Evolutionary conservation across 2,113 vertebrate species (phyloP).

Genomic region (Scolopax mira): DNA sequence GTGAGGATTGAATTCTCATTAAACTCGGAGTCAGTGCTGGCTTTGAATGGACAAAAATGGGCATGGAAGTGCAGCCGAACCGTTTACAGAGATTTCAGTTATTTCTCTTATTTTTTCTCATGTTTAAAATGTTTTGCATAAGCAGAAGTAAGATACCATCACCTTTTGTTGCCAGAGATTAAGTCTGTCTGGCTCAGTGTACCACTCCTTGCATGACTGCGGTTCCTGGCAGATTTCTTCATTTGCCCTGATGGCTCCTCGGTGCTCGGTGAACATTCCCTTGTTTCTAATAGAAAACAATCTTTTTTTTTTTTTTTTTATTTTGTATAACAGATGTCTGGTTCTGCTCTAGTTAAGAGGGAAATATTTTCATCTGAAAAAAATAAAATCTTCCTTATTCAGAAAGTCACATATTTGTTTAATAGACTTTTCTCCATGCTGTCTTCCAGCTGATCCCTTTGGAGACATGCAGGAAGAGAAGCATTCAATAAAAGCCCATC

Average conservation of each 20-base stretch:
- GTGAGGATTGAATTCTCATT: neutral
- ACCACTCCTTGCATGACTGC: accelerated
- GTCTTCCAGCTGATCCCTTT: neutral
- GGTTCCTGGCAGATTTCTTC: neutral
- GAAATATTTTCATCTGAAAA: neutral
- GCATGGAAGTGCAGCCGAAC: neutral
- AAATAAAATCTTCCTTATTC: neutral
- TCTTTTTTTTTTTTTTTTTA: neutral
- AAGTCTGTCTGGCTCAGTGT: neutral
- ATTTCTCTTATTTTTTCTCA: neutral
- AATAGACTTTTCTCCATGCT: neutral
- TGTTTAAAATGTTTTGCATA: neutral
- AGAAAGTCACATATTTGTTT: neutral
- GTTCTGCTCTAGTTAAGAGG: neutral
- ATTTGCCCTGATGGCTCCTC: neutral
- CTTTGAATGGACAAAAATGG: neutral
- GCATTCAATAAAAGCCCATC: neutral
- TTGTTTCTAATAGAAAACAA: neutral
- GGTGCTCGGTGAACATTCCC: neutral
- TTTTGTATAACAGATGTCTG: neutral
- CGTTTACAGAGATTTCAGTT: neutral
- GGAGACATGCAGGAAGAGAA: neutral
- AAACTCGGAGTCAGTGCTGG: neutral
- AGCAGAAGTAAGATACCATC: neutral
- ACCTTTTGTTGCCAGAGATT: neutral